These are phyloP conservation scores for Dendrolimus punctatus DNA, from an alignment of 1,140 invertebrate species.

Conservation along the genomic window DNA sequence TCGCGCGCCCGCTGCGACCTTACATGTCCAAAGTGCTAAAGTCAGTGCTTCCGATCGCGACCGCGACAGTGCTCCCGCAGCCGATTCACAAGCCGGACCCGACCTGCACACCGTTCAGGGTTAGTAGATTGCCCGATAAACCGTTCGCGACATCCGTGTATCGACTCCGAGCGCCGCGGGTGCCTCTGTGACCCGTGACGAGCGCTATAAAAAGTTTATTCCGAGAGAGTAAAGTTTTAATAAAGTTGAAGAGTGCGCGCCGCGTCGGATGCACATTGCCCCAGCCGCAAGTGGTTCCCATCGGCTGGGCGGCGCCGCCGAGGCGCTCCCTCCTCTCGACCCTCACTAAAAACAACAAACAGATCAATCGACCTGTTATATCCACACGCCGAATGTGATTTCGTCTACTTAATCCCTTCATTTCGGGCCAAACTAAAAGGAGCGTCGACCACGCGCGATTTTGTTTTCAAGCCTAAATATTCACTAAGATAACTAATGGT, in stretches of 20 bases:
- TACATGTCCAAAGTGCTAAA: slow-evolving; percentile 71
- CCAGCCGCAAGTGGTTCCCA: slow-evolving; percentile 58
- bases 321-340: slow-evolving; percentile 57
- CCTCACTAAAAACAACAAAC: slow-evolving; percentile 68
- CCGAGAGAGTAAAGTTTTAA: slow-evolving; percentile 58
- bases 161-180: slow-evolving; percentile 21
- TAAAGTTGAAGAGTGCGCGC: slow-evolving; percentile 60
- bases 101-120: slow-evolving; percentile 62
- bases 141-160: slow-evolving; percentile 26
- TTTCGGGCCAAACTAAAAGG: slow-evolving; percentile 25
- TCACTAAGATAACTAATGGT: slow-evolving; percentile 55
- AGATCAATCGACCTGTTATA: slow-evolving; percentile 62
- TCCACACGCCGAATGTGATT: slow-evolving; percentile 44
- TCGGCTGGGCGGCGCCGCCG: slow-evolving; percentile 60
- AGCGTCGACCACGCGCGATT: slow-evolving; percentile 37
- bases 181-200: slow-evolving; percentile 44
- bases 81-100: slow-evolving; percentile 56
- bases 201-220: slow-evolving; percentile 61
- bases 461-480: slow-evolving; percentile 55
- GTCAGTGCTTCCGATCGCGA: slow-evolving; percentile 66
- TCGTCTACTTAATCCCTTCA: slow-evolving; percentile 29
- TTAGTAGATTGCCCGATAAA: slow-evolving; percentile 39
- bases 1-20: slow-evolving; percentile 58
- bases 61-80: slow-evolving; percentile 61
- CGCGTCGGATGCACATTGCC: slow-evolving; percentile 58